Evolutionary conservation across 2,113 vertebrate genomes (phyloP).

Genomic region (Athene cunicularia): DNA sequence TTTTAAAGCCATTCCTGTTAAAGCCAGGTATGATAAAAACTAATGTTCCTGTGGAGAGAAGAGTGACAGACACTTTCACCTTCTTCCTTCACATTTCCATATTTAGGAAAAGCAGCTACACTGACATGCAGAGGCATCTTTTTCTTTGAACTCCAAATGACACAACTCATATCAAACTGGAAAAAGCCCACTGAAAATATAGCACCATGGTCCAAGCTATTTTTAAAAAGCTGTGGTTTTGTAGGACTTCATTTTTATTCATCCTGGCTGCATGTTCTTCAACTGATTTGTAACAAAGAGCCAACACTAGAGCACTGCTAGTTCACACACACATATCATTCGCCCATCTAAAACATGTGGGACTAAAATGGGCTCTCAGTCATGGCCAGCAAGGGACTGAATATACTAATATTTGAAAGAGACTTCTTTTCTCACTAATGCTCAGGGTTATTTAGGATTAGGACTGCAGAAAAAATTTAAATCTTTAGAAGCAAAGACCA

Average conservation of each 20-base stretch:
- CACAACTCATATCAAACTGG: background rate
- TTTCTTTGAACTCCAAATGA: background rate
- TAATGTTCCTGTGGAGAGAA: background rate
- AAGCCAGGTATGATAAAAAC: background rate
- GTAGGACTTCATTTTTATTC: background rate
- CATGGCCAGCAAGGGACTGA: background rate
- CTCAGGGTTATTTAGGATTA: background rate
- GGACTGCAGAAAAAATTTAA: background rate
- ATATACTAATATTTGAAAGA: background rate
- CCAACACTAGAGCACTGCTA: background rate
- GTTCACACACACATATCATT: background rate
- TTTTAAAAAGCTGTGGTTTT: background rate
- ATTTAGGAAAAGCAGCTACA: background rate
- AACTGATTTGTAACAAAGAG: background rate
- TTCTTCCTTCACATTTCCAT: background rate
- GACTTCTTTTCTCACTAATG: background rate
- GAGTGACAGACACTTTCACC: background rate
- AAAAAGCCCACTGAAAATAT: background rate
- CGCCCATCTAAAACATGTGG: background rate
- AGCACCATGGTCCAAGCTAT: background rate
- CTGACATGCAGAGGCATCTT: background rate
- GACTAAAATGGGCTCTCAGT: background rate
- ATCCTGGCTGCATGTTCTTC: background rate
- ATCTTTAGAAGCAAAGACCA: background rate
- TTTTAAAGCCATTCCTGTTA: background rate